phyloP scores from a whole-genome alignment of 1,140 invertebrate genomes.

The Cylas formicarius region DNA sequence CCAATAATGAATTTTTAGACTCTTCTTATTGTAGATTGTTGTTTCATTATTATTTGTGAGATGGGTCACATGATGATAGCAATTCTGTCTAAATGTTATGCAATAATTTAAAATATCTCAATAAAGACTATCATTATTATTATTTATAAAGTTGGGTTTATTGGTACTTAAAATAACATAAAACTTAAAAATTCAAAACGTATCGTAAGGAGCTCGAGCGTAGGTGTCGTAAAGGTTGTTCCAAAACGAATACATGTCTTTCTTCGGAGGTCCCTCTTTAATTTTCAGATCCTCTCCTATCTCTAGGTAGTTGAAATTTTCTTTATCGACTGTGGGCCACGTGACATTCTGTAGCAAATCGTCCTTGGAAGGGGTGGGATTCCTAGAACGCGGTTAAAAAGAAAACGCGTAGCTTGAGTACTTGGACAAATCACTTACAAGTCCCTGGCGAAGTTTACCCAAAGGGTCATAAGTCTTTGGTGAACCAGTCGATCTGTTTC shows the following conservation, averaged over 20 bases:
- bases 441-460: conserved; percentile 11
- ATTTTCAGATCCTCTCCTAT: conserved; percentile 9
- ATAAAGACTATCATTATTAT: too few relatives aligned
- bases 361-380: conserved; percentile 8
- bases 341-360: conserved; percentile 6
- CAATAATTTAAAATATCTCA: too few relatives aligned
- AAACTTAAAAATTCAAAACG: conserved; percentile 14
- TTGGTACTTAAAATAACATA: too few relatives aligned
- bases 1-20: too few relatives aligned
- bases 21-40: too few relatives aligned
- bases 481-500: conserved; percentile 14
- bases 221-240: conserved; percentile 5
- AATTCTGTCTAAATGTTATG: too few relatives aligned
- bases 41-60: too few relatives aligned
- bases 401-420: too few relatives aligned
- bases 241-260: conserved; percentile 7
- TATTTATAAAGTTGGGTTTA: too few relatives aligned
- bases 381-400: too few relatives aligned
- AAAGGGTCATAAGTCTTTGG: conserved; percentile 9
- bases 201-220: conserved; percentile 11
- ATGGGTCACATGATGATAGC: too few relatives aligned
- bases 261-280: not conserved
- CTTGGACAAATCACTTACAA: too few relatives aligned
- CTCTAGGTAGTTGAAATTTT: conserved; percentile 11
- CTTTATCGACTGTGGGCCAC: not conserved